Base-by-base conservation (phyloP, 2,113 vertebrate species). In the Meleagris gallopavo region DNA sequence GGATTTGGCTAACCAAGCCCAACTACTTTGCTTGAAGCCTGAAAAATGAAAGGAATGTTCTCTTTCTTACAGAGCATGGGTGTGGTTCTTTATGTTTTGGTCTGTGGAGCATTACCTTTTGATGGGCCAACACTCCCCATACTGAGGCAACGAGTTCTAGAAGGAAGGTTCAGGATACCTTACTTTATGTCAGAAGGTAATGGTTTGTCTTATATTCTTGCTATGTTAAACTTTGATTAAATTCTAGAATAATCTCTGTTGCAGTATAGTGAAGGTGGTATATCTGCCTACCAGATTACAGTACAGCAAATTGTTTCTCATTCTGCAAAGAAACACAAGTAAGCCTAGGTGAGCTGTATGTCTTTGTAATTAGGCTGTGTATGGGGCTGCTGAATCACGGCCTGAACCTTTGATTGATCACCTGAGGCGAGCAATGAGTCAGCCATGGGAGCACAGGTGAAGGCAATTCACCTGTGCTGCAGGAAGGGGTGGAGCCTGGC, bases 101-200 rank as follows among this genome's bases (percentile, higher is more conserved):
- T 99, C 93, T 99, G 99, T 81, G 99, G 99, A 48, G 99, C 99
- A 0, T 94, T 99, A 86, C 99, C 99, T 90, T 99, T 99, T 19
- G 99, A 99, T 40, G 99, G 99, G 64, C 99, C 99, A 61, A 99
- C 99, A 2, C 98, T 99, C 61, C 99, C 99, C 36, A 98, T 99
- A 88, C 98, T 99, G 94, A 98, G 99, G 94, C 99, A 99, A 95
- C 97, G 99, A 19, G 99, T 99, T 78, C 97, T 99, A 82, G 99
- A 99, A 96, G 99, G 99, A 91, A 98, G 99, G 95, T 99, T 99
- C 98, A 98, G 99, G 64, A 99, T 99, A 97, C 99, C 99, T 5
- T 99, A 99, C 96, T 99, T 99, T 96, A 99, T 99, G 99, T 99
- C 99, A 62, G 99, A 99, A 99, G 99, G 99, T 99, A 98, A 97